phyloP scores from a whole-genome alignment of 2,797 vertebrate genomes.

The Denticeps clupeoides region DNA sequence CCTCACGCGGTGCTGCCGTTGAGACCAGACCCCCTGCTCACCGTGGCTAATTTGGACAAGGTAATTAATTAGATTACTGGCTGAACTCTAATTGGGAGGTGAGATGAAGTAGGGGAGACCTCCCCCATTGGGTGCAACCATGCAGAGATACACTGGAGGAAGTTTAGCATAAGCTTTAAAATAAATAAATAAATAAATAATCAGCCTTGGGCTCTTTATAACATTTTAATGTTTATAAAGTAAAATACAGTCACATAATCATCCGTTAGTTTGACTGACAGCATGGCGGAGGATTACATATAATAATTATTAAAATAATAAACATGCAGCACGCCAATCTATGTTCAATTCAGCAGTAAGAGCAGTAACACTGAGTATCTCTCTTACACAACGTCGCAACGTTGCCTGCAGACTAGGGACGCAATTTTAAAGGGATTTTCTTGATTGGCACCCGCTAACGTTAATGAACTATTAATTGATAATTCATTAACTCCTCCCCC shows the following conservation, averaged over 20 bases:
- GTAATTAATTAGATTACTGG: constrained; percentile 46
- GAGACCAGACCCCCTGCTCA: constrained; percentile 24
- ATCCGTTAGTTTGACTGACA: constrained; percentile 54
- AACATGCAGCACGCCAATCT: constrained; percentile 29
- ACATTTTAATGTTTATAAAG: too few relatives aligned
- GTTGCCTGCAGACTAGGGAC: too few relatives aligned
- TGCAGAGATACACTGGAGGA: constrained; percentile 15
- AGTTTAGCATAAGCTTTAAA: constrained; percentile 6
- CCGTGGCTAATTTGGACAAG: constrained; percentile 35
- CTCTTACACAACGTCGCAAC: too few relatives aligned
- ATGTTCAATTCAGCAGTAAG: too few relatives aligned
- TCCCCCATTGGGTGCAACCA: constrained; percentile 28
- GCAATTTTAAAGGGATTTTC: too few relatives aligned
- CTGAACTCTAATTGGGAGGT: constrained; percentile 34
- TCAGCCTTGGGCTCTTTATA: too few relatives aligned
- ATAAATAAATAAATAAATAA: too few relatives aligned
- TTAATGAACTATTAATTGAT: too few relatives aligned
- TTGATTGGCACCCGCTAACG: too few relatives aligned
- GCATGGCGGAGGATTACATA: constrained; percentile 25
- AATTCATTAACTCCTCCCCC: too few relatives aligned
- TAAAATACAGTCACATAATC: constrained; percentile 15
- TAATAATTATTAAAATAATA: too few relatives aligned
- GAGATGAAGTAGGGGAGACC: constrained; percentile 16
- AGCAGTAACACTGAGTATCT: too few relatives aligned
- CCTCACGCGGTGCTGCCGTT: constrained; percentile 33